phyloP scores from a whole-genome alignment of 2,888 invertebrate species.

The Micoletzkya japonica region DNA sequence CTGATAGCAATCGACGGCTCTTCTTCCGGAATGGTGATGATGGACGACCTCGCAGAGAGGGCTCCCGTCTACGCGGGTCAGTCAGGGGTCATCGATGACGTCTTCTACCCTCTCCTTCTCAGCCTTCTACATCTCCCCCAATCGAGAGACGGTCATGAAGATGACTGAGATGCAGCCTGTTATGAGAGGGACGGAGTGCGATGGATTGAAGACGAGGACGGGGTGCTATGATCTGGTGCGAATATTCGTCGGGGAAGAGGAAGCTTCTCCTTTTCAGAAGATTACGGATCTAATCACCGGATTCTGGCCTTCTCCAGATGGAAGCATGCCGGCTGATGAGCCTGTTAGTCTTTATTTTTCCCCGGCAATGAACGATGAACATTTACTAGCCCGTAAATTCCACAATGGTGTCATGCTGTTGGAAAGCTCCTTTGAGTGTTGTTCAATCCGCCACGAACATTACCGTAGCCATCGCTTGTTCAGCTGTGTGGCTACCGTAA shows the following conservation, averaged over 20 bases:
- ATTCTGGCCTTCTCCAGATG: slow-evolving; percentile 60
- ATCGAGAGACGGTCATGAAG: slow-evolving; percentile 58
- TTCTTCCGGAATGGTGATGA: slow-evolving; percentile 54
- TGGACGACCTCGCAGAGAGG: slow-evolving; percentile 61
- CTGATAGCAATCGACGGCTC: slow-evolving; percentile 53
- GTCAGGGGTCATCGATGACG: neutral
- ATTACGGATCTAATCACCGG: slow-evolving; percentile 56
- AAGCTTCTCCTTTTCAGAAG: slow-evolving; percentile 34
- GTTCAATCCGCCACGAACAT: neutral
- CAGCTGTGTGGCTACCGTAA: slow-evolving; percentile 54
- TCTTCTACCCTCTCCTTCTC: slow-evolving; percentile 13
- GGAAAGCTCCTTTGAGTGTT: no score
- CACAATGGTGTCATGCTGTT: no score
- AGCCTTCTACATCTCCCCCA: slow-evolving; percentile 59
- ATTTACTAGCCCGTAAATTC: no score
- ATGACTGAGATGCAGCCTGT: slow-evolving; percentile 58
- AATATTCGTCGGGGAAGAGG: neutral
- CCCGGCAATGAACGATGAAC: no score
- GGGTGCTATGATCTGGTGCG: slow-evolving; percentile 55
- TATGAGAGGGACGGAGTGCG: slow-evolving; percentile 46
- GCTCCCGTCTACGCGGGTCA: slow-evolving; percentile 58
- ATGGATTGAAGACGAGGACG: slow-evolving; percentile 50
- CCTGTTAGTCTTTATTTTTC: slow-evolving; percentile 33
- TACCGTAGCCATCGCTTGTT: neutral
- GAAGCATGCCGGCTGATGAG: slow-evolving; percentile 51